phyloP scores from a whole-genome alignment of 1,140 invertebrate species.

The Heterodera carotae region DNA sequence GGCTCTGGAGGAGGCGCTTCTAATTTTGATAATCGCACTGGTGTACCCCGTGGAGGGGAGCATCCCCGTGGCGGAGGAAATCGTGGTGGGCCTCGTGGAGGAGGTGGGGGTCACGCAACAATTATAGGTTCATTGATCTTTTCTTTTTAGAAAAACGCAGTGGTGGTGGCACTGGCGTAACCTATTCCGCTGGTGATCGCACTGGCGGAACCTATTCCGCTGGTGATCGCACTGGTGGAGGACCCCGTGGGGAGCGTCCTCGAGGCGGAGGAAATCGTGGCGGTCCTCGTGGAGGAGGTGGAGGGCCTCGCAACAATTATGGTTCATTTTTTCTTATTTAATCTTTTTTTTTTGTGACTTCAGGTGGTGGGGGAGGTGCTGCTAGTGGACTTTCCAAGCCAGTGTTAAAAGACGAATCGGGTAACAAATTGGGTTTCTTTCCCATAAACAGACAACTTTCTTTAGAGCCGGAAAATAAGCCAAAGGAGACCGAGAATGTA shows the following conservation, averaged over 20 bases:
- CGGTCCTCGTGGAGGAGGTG: slow-evolving; percentile 13
- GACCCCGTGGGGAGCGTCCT: neutral
- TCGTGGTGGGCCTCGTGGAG: slow-evolving; percentile 3
- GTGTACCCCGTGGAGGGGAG: neutral
- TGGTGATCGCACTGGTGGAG: no score
- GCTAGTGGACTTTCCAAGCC: slow-evolving; percentile 8
- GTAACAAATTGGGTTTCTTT: no score
- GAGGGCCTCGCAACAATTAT: neutral
- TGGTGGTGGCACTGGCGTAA: no score
- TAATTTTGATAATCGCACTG: neutral
- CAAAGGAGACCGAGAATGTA: neutral
- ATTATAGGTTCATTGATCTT: no score
- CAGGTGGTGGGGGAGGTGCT: slow-evolving; percentile 13
- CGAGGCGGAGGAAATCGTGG: slow-evolving; percentile 7
- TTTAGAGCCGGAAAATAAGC: neutral
- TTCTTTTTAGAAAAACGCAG: no score
- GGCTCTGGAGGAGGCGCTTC: neutral
- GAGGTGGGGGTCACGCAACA: slow-evolving; percentile 5
- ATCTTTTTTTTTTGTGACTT: no score
- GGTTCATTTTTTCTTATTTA: no score
- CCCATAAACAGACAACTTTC: neutral
- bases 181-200: no score
- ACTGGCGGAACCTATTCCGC: no score
- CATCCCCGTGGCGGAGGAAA: neutral
- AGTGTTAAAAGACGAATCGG: slow-evolving; percentile 17